Conservation (phyloP, 2,797 vertebrate genomes). For the Sphenodon punctatus region DNA sequence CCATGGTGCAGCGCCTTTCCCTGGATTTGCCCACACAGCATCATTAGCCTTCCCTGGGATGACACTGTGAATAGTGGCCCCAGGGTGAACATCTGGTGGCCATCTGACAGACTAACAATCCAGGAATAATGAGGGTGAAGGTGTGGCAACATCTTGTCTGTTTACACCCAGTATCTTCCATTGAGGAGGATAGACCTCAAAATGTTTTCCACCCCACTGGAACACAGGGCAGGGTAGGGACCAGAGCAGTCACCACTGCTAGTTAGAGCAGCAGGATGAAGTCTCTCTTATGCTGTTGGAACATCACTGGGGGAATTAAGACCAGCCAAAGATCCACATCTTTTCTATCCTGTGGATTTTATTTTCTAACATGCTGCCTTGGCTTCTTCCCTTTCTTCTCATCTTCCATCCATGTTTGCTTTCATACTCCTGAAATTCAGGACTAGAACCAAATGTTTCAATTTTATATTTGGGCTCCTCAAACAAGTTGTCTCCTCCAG, state of each 20-base stretch:
- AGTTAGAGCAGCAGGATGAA: background rate
- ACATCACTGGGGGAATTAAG: background rate
- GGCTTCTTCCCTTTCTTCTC: background rate
- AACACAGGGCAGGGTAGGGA: background rate
- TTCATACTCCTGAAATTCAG: background rate
- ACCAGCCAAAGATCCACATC: background rate
- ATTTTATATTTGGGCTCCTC: background rate
- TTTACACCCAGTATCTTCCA: too few species aligned
- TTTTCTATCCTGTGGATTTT: background rate
- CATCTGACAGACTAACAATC: too few species aligned
- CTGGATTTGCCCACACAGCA: too few species aligned
- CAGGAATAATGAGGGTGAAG: too few species aligned
- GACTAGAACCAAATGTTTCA: background rate
- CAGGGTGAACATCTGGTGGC: too few species aligned
- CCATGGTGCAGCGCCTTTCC: too few species aligned
- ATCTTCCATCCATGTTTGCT: background rate
- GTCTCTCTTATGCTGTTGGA: background rate
- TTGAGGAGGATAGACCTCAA: too few species aligned
- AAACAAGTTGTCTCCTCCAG: too few species aligned
- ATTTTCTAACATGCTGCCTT: background rate
- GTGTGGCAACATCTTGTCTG: too few species aligned
- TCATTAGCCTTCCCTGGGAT: too few species aligned
- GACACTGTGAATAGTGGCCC: too few species aligned
- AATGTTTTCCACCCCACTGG: too few species aligned
- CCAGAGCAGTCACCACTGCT: background rate